Evolutionary conservation across 1,140 invertebrate genomes (phyloP).

Genomic region (Meloidogyne exigua): DNA sequence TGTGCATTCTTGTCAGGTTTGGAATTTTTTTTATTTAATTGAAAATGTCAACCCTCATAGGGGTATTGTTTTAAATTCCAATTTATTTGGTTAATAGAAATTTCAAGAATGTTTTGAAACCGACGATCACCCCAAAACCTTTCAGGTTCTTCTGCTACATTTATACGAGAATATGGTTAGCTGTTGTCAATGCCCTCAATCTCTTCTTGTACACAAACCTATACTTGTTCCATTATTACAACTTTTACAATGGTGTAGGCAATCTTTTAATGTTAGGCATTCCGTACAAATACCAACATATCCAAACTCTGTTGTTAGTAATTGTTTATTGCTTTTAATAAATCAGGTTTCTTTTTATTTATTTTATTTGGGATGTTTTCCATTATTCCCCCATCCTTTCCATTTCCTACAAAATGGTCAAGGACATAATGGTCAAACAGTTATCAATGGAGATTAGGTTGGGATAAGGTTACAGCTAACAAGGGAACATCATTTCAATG

Average conservation of each 20-base stretch:
- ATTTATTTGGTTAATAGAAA: too few relatives aligned
- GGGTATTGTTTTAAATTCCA: too few relatives aligned
- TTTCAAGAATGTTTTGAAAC: too few relatives aligned
- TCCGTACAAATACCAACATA: not conserved
- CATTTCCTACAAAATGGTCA: too few relatives aligned
- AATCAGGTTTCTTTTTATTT: not conserved
- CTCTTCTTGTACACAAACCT: conserved; percentile 82
- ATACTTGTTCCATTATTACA: conserved; percentile 81
- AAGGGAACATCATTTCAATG: too few relatives aligned
- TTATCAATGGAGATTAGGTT: too few relatives aligned
- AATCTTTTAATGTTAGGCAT: conserved; percentile 65
- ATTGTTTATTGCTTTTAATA: not conserved
- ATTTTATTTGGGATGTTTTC: not conserved
- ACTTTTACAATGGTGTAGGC: conserved; percentile 78
- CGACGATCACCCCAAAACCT: too few relatives aligned
- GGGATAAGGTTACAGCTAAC: too few relatives aligned
- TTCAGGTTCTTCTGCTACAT: conserved; percentile 40
- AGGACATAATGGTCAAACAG: too few relatives aligned
- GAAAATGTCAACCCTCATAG: too few relatives aligned
- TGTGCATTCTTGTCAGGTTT: conserved; percentile 73
- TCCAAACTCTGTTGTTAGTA: conserved; percentile 60
- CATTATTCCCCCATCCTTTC: too few relatives aligned
- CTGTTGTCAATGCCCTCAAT: conserved; percentile 75
- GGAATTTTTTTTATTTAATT: not conserved
- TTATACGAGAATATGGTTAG: conserved; percentile 58